Evolutionary conservation across 1,140 invertebrate species (phyloP), one percentile per base, ranked within the genome.

Genomic region (Drosophila oshimai): DNA sequence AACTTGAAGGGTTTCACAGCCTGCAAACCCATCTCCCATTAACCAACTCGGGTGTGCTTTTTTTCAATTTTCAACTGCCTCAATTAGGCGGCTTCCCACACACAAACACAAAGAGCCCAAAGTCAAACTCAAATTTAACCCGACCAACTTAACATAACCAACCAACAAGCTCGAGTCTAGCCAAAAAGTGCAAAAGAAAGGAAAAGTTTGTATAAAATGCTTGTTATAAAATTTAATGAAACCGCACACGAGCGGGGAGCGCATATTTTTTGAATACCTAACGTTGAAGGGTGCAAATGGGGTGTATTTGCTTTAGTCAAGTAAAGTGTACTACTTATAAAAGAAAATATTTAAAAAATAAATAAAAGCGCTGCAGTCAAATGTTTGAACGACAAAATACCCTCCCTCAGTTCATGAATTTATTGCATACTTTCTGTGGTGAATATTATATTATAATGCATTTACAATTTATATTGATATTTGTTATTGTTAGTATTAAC

Each of bases 171-270:
- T 45, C 65, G 28, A 31, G 53, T 73, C 75, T 79, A 74, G 69
- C 33, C 46, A 49, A 24, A 62, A 51, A 61, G 51, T 41, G 65
- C 39, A 53, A 71, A 55, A 47, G 50, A 70, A 57, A 37, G 34
- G 54, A 50, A 61, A 80, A 58, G 44, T 69, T 49, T 57, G 54
- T 50, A 80, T 67, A 72, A 81, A 77, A 81, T 72, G 78, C 78
- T 81, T 81, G 78, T 81, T 81, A 81, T 81, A 81, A 81, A 81
- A 81, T 81, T 81, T 81, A 81, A 81, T 81, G 77, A 81, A 81
- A 81, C 77, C 77, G 50, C 77, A 81, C 72, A 81, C 49, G 72
- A 65, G 61, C 71, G 54, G 41, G 49, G 49, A 69, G 55, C 55
- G 67, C 50, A 55, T 67, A 53, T 61, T 67, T 68, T 80, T 64